phyloP scores from a whole-genome alignment of 2,888 invertebrate genomes.

The Melanargia galathea region DNA sequence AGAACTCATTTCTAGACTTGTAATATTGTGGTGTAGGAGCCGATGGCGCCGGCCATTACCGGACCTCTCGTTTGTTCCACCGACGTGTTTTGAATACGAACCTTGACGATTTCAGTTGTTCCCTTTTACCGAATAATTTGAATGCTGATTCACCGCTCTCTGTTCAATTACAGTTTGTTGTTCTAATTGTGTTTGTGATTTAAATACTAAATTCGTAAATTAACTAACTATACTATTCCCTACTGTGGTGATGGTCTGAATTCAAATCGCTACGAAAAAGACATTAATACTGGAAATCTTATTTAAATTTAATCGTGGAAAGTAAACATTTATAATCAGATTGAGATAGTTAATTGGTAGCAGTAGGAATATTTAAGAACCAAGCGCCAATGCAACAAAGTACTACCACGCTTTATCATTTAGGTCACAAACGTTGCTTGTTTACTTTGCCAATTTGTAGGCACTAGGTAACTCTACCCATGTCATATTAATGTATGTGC shows the following conservation, averaged over 20 bases:
- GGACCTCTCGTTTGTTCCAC: constrained; percentile 35
- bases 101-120: constrained; percentile 34
- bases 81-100: constrained; percentile 38
- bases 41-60: constrained; percentile 40
- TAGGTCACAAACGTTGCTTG: constrained; percentile 7
- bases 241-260: neutral
- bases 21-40: too few species aligned
- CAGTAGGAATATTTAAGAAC: constrained; percentile 1
- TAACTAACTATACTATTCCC: neutral
- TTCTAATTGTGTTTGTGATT: constrained; percentile 27
- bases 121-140: constrained; percentile 8
- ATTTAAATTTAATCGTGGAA: neutral
- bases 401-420: constrained; percentile 9
- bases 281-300: neutral
- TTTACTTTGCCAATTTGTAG: constrained; percentile 11
- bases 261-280: neutral
- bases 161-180: constrained; percentile 9
- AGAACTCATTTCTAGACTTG: too few species aligned
- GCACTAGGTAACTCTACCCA: neutral
- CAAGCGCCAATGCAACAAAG: too few species aligned
- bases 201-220: constrained; percentile 6
- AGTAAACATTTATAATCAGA: neutral
- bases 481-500: neutral
- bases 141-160: constrained; percentile 4
- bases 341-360: neutral